phyloP scores from a whole-genome alignment of 2,888 invertebrate species.

The Fragum whitleyi region DNA sequence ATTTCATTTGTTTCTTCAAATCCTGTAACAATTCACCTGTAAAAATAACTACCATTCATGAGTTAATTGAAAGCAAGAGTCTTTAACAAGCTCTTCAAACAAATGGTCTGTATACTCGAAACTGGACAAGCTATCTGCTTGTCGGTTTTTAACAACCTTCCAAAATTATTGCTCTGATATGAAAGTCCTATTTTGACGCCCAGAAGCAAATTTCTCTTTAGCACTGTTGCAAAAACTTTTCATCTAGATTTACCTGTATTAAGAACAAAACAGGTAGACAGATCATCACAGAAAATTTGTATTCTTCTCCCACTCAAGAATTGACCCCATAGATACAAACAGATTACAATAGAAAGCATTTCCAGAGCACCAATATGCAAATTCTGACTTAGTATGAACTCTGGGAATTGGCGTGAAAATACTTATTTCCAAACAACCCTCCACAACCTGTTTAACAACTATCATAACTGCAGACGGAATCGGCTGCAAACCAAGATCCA shows the following conservation, averaged over 20 bases:
- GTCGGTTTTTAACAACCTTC: too few relatives aligned
- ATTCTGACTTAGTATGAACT: conserved; percentile 8
- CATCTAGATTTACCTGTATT: too few relatives aligned
- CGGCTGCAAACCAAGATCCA: background rate
- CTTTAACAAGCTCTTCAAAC: background rate
- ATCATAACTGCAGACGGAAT: conserved; percentile 11
- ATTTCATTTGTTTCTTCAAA: too few relatives aligned
- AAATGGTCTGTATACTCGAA: background rate
- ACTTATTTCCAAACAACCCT: background rate
- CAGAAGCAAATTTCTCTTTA: too few relatives aligned
- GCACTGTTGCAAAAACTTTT: too few relatives aligned
- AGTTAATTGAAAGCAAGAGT: too few relatives aligned
- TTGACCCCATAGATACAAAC: conserved; percentile 29
- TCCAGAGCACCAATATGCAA: conserved; percentile 39
- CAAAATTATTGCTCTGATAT: too few relatives aligned
- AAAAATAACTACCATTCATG: too few relatives aligned
- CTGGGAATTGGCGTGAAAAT: conserved; percentile 37
- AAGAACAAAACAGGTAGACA: too few relatives aligned
- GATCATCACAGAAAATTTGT: too few relatives aligned
- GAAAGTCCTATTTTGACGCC: too few relatives aligned
- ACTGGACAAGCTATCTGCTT: background rate
- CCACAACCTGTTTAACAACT: conserved; percentile 40
- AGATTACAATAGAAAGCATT: conserved; percentile 37
- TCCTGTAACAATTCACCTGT: too few relatives aligned
- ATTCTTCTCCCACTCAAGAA: background rate